Base-by-base conservation (phyloP, 2,888 invertebrate species). In the Lycia hirtaria region DNA sequence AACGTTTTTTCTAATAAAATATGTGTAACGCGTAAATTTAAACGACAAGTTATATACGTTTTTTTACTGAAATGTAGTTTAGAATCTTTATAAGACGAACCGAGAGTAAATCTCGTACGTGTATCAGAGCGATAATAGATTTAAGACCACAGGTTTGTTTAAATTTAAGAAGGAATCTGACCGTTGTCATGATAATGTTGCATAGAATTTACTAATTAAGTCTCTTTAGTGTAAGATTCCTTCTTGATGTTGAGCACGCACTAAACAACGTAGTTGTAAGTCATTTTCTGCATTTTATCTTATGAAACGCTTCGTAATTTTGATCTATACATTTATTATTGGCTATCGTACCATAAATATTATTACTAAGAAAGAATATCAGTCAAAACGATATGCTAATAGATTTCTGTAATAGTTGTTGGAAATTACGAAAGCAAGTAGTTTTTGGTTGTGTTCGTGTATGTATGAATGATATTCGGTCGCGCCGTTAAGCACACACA, bases 111-210 rank as follows among this genome's bases (percentile, higher is more conserved):
- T 71, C 87, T 88, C 87, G 79, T 80, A 84, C 88, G 92, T 92
- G 92, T 92, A 92, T 92, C 85, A 88, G 82, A 91, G 92, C 92
- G 92, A 92, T 92, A 92, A 91, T 90, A 89, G 85, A 69, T 79
- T 68, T 82, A 81, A 77, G 83, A 72, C 82, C 81, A 68, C 65
- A 75, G 75, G 81, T 74, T 75, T 62, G 78, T 78, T 71, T 44
- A 73, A 72, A 74, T 74, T 80, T 72, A 76, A 81, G 83, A 76
- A 81, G 82, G 58, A 73, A 81, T 82, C 82, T 77, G 69, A 68
- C 69, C 56, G 37, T 50, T 56, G 28, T 62, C 56, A 43, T 53
- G 9, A 37, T 51, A 35, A 41, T 35, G 51, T 65, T 62, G 48
- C 62, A 67, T 65, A 64, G 62, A 67, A 65, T 67, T 67, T 67